These are phyloP conservation scores for Eurystomus gularis DNA, from an alignment of 2,113 vertebrate genomes.

Conservation along the genomic window DNA sequence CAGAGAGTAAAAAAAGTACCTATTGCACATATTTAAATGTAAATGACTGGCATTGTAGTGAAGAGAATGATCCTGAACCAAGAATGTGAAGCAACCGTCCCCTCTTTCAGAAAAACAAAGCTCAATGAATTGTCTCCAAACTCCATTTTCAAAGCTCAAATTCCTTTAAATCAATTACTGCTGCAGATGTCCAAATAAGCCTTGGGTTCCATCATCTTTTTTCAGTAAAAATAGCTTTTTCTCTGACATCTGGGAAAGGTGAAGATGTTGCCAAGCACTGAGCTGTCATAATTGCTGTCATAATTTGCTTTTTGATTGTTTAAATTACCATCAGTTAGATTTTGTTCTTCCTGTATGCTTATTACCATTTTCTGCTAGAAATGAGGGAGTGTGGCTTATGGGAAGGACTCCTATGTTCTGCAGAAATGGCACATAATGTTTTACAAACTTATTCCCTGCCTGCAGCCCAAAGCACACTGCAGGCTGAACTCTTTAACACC, in stretches of 20 bases:
- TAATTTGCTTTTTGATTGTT: constrained; percentile 39
- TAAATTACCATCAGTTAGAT: constrained; percentile 4
- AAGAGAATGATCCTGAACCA: background rate
- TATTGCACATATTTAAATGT: background rate
- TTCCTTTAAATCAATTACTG: constrained; percentile 44
- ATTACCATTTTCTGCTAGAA: constrained; percentile 23
- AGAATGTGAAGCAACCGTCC: background rate
- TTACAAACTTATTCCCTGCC: constrained; percentile 39
- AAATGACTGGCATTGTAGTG: background rate
- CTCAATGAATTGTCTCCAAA: background rate
- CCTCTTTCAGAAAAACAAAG: constrained; percentile 21
- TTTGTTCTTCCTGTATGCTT: constrained; percentile 34
- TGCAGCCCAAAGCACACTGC: constrained; percentile 23
- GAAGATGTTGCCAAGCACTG: constrained; percentile 57
- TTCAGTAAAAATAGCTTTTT: constrained; percentile 56
- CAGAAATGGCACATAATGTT: constrained; percentile 12
- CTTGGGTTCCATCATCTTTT: constrained; percentile 1
- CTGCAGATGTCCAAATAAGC: constrained; percentile 49
- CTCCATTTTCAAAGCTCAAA: background rate
- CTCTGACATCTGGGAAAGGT: constrained; percentile 61
- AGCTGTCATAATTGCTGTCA: constrained; percentile 52
- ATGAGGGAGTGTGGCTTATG: background rate
- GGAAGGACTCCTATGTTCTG: constrained; percentile 15
- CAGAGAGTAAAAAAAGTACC: background rate
- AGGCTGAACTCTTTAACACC: constrained; percentile 6